Conservation (phyloP, 2,888 invertebrate genomes). For the Leucophora obtusa region DNA sequence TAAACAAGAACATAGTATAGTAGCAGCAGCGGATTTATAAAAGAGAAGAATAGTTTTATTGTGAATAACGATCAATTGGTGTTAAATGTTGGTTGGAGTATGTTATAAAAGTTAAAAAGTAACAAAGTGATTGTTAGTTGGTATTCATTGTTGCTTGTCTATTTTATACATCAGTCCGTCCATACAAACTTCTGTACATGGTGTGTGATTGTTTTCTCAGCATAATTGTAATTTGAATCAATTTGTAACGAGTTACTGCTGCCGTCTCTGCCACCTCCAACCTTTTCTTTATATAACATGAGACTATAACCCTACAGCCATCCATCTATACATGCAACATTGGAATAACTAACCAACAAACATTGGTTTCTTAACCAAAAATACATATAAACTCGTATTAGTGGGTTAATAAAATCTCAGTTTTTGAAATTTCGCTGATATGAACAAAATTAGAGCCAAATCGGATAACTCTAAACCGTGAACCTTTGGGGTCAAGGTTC, state of each 20-base stretch:
- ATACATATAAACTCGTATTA: no score
- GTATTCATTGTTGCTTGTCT: background rate
- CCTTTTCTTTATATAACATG: no score
- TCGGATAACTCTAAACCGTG: no score
- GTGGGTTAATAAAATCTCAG: no score
- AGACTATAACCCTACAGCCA: no score
- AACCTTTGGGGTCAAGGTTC: no score
- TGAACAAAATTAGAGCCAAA: no score
- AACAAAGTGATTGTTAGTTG: background rate
- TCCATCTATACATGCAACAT: no score
- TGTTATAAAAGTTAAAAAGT: background rate
- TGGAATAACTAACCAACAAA: no score
- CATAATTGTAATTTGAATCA: conserved; percentile 44
- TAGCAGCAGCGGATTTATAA: background rate
- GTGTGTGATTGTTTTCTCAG: conserved; percentile 13
- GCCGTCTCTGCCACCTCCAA: no score
- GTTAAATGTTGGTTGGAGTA: background rate
- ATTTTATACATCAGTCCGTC: background rate
- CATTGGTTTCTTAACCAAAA: no score
- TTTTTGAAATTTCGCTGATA: no score
- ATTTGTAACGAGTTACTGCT: conserved; percentile 6
- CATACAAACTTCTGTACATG: background rate
- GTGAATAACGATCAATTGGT: conserved; percentile 12
- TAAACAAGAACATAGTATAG: background rate
- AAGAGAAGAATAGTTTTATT: background rate